Evolutionary conservation across 2,113 vertebrate species (phyloP).

Genomic region (Ploceus nigricollis): DNA sequence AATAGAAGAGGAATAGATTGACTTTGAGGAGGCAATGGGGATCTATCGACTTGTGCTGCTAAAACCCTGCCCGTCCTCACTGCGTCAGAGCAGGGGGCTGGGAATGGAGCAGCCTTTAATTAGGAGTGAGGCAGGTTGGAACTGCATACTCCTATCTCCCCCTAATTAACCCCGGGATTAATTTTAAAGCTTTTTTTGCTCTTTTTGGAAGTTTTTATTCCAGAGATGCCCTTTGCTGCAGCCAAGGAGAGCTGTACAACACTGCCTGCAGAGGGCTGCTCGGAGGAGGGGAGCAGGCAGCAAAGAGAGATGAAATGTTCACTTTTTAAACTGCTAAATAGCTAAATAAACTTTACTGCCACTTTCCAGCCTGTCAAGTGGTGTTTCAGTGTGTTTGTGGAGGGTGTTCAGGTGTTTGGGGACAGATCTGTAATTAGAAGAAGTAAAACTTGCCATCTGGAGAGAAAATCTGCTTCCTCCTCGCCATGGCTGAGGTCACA

Average conservation of each 20-base stretch:
- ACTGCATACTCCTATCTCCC: background rate
- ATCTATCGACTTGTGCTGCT: background rate
- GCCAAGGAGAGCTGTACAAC: background rate
- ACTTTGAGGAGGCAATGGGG: background rate
- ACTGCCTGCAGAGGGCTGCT: background rate
- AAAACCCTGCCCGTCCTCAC: background rate
- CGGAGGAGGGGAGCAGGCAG: background rate
- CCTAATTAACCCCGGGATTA: slow-evolving; percentile 34
- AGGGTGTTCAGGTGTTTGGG: slow-evolving; percentile 3
- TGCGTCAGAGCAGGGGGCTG: background rate
- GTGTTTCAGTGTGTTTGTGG: background rate
- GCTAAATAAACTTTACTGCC: background rate
- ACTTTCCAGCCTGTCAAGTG: background rate
- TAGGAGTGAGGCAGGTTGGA: background rate
- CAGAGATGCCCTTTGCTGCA: background rate
- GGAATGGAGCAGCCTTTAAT: background rate
- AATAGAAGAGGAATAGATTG: background rate
- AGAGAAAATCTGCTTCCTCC: slow-evolving; percentile 11
- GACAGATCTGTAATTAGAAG: background rate
- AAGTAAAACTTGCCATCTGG: slow-evolving; percentile 38
- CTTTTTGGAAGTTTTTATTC: background rate
- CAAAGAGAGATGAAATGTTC: background rate
- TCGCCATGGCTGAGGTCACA: background rate
- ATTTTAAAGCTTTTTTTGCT: background rate
- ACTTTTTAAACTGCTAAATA: background rate